A percentile compares a stretch with the other conserved stretches of the same genome.
phyloP scores from a whole-genome alignment of 2,113 vertebrate genomes.

The Hoplias malabaricus region DNA sequence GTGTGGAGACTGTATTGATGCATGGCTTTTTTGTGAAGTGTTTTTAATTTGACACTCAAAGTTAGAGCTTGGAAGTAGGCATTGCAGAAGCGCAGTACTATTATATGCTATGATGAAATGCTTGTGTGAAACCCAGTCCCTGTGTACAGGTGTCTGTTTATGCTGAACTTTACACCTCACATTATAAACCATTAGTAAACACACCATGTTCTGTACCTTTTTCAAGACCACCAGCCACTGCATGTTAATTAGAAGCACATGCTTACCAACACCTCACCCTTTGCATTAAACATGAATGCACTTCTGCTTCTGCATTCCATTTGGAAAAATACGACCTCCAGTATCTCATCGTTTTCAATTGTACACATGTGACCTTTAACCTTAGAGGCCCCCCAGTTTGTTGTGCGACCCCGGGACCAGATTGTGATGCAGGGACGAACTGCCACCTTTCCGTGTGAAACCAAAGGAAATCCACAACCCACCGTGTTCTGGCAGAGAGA shows the following conservation, averaged over 20 bases:
- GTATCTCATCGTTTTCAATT: constrained; percentile 13
- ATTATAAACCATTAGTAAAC: constrained; percentile 31
- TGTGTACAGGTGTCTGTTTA: neutral
- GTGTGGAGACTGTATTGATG: neutral
- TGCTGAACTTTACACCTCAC: constrained; percentile 29
- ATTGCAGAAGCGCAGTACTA: neutral
- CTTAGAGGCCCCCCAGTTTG: constrained; percentile 95
- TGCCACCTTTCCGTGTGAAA: constrained; percentile 95
- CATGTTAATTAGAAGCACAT: constrained; percentile 18
- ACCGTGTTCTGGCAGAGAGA: constrained; percentile 99
- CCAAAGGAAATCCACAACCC: constrained; percentile 96
- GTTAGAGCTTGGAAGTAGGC: neutral
- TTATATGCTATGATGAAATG: neutral
- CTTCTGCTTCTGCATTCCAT: neutral
- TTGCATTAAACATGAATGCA: constrained; percentile 39
- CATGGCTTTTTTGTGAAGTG: neutral
- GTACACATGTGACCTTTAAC: constrained; percentile 50
- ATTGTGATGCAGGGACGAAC: constrained; percentile 94
- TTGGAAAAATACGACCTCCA: neutral
- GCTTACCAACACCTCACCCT: constrained; percentile 17
- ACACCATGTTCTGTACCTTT: constrained; percentile 26
- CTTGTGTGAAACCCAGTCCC: neutral
- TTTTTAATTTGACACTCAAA: neutral
- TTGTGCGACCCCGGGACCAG: constrained; percentile 95
- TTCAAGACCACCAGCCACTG: neutral